Evolutionary conservation across 2,113 vertebrate genomes (phyloP).

Genomic region (Heterotilapia buettikoferi): DNA sequence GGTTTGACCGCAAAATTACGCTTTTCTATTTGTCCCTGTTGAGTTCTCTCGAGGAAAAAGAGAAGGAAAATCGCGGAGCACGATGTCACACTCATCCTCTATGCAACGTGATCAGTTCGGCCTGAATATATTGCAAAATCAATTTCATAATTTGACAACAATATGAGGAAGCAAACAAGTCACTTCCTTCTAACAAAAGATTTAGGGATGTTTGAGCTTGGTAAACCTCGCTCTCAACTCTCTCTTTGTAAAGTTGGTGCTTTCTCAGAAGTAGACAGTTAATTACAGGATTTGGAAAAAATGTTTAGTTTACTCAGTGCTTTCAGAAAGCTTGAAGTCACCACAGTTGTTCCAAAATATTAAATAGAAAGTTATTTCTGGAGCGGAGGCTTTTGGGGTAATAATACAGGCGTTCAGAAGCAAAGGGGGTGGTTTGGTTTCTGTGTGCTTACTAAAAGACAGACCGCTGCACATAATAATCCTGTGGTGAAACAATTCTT

Average conservation of each 20-base stretch:
- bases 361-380: neutral
- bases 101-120: neutral
- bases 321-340: neutral
- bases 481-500: neutral
- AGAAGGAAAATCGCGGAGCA: neutral
- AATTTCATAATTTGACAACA: constrained; percentile 34
- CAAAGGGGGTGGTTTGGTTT: neutral
- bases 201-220: neutral
- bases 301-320: neutral
- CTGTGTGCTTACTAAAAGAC: neutral
- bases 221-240: neutral
- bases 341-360: neutral
- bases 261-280: neutral
- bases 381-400: neutral
- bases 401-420: neutral
- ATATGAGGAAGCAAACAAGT: constrained; percentile 1
- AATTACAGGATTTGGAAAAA: neutral
- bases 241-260: neutral
- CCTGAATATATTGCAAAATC: constrained; percentile 18
- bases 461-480: neutral
- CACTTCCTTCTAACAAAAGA: constrained; percentile 19
- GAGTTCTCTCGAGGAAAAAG: neutral
- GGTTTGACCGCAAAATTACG: neutral
- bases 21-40: neutral
- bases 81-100: neutral